phyloP scores from a whole-genome alignment of 2,888 invertebrate species.

The Volucella inflata region DNA sequence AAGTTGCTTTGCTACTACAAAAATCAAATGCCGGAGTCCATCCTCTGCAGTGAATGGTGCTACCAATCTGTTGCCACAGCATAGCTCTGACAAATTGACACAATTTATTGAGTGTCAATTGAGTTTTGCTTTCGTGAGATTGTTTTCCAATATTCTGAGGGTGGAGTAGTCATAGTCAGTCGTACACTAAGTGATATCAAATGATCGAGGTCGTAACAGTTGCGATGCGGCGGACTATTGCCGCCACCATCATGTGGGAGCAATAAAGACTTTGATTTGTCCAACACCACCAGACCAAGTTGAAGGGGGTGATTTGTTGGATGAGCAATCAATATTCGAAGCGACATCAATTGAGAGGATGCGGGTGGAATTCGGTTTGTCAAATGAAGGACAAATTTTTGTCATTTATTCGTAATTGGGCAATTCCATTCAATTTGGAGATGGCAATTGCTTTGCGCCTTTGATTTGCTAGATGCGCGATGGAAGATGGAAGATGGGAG shows the following conservation, averaged over 20 bases:
- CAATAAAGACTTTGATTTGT: conserved; percentile 56
- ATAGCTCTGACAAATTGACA: conserved; percentile 66
- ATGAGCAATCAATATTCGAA: conserved; percentile 51
- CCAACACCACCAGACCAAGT: background rate
- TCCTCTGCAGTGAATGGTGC: conserved; percentile 13
- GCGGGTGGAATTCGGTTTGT: conserved; percentile 68
- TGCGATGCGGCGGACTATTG: conserved; percentile 14
- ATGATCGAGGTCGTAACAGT: conserved; percentile 59
- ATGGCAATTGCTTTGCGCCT: conserved; percentile 62
- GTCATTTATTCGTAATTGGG: conserved; percentile 70
- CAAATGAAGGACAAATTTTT: conserved; percentile 45
- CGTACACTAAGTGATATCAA: conserved; percentile 51
- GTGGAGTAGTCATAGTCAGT: no score
- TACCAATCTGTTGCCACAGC: conserved; percentile 36
- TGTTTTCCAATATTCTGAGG: conserved; percentile 55
- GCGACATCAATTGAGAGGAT: conserved; percentile 63
- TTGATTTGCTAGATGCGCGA: conserved; percentile 4
- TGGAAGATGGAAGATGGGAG: no score
- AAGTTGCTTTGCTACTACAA: conserved; percentile 6
- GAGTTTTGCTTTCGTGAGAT: conserved; percentile 53
- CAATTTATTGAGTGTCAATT: conserved; percentile 73
- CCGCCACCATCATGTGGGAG: conserved; percentile 49
- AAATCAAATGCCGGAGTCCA: conserved; percentile 14
- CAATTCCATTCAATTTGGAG: conserved; percentile 72
- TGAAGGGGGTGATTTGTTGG: conserved; percentile 55